Evolutionary conservation across 2,888 invertebrate species (phyloP).

Genomic region (Pseudococcus viburni): DNA sequence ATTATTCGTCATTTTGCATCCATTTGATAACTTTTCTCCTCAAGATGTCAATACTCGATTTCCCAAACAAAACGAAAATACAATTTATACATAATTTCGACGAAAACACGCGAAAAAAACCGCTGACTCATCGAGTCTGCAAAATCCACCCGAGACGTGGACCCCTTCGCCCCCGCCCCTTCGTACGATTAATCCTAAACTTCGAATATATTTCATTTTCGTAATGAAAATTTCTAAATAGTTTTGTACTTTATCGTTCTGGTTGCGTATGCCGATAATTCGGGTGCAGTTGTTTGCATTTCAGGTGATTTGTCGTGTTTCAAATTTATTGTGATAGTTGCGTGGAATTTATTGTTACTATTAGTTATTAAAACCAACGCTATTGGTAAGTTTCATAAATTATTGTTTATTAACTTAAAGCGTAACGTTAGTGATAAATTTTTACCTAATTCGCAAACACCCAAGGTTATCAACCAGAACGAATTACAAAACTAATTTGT

Average conservation of each 20-base stretch:
- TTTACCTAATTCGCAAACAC: constrained; percentile 28
- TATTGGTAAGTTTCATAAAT: constrained; percentile 42
- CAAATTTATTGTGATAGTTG: constrained; percentile 34
- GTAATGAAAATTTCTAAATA: not conserved
- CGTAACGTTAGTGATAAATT: not conserved
- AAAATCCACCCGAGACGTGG: too few relatives aligned
- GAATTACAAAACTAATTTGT: constrained; percentile 41
- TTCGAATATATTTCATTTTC: not conserved
- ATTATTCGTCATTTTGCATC: not conserved
- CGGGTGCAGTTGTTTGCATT: constrained; percentile 41
- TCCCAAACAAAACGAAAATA: too few relatives aligned
- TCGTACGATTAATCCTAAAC: not conserved
- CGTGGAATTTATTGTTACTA: constrained; percentile 32
- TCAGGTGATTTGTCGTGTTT: constrained; percentile 47
- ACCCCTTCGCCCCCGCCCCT: too few relatives aligned
- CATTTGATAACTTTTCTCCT: too few relatives aligned
- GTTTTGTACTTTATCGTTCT: constrained; percentile 33
- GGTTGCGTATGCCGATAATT: constrained; percentile 37
- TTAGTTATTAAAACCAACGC: constrained; percentile 35
- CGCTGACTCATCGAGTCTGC: too few relatives aligned
- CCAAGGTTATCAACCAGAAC: constrained; percentile 29
- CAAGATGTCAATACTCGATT: too few relatives aligned
- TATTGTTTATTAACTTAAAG: constrained; percentile 43
- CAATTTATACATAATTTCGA: too few relatives aligned
- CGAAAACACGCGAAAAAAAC: too few relatives aligned